Percentiles rank a stretch among this genome's conserved stretches.
Evolutionary conservation across 92 coral and sea anemone species (phyloP).

Genomic region (Pocillopora grandis): DNA sequence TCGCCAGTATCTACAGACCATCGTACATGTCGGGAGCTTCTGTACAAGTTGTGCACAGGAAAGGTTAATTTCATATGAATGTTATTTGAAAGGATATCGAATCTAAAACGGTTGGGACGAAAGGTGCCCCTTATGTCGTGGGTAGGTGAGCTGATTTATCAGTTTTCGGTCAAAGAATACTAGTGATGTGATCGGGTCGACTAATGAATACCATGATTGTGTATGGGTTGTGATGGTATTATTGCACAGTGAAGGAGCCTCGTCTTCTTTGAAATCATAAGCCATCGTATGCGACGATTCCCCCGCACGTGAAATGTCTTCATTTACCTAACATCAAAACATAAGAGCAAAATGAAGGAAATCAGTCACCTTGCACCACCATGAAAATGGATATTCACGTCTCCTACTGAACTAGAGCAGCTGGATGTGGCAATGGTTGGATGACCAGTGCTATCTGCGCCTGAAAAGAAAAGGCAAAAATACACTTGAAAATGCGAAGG

Average conservation of each 20-base stretch:
- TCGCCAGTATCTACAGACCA: too few relatives aligned
- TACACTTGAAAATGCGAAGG: too few relatives aligned
- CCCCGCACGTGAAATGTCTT: background rate
- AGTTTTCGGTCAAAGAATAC: too few relatives aligned
- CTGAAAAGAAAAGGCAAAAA: slow-evolving; percentile 26
- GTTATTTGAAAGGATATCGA: too few relatives aligned
- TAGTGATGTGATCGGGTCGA: too few relatives aligned
- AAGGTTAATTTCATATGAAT: too few relatives aligned
- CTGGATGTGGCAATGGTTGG: slow-evolving; percentile 82
- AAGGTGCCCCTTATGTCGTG: too few relatives aligned
- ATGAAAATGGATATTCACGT: slow-evolving; percentile 70
- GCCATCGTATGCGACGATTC: background rate
- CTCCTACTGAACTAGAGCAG: slow-evolving; percentile 75
- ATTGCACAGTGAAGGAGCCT: background rate
- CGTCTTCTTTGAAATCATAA: background rate
- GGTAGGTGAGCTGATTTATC: too few relatives aligned
- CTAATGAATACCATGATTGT: background rate
- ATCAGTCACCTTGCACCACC: slow-evolving; percentile 92
- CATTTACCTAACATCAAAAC: background rate
- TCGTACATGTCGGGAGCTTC: too few relatives aligned
- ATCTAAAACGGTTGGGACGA: too few relatives aligned
- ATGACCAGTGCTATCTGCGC: slow-evolving; percentile 77
- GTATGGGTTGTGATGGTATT: background rate
- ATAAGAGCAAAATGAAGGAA: background rate
- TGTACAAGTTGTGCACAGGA: too few relatives aligned